Evolutionary conservation across 1,140 invertebrate genomes (phyloP).

Genomic region (Cyrtorhinus lividipennis): DNA sequence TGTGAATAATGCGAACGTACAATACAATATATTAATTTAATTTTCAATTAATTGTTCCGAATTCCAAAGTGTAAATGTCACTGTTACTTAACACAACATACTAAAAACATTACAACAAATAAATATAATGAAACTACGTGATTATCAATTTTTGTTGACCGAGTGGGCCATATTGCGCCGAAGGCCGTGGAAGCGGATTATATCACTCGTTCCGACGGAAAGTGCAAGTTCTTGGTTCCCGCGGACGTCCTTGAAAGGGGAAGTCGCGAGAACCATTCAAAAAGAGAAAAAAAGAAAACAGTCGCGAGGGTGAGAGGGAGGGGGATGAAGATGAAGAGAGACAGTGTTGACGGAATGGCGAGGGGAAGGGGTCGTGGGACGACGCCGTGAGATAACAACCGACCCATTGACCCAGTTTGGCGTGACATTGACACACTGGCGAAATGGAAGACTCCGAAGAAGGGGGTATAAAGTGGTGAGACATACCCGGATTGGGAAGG

Average conservation of each 20-base stretch:
- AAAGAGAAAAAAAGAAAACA: not conserved
- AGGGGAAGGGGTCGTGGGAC: not conserved
- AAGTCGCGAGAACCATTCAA: not conserved
- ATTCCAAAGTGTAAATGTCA: too few species aligned
- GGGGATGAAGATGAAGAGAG: too few species aligned
- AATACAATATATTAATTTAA: too few species aligned
- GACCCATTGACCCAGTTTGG: slow-evolving; percentile 7
- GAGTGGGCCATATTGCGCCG: too few species aligned
- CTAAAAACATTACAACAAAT: too few species aligned
- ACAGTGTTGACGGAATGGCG: not conserved
- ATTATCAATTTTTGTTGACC: too few species aligned
- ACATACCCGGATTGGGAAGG: too few species aligned
- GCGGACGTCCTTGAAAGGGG: not conserved
- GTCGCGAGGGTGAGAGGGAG: not conserved
- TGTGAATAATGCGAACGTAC: too few species aligned
- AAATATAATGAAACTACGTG: too few species aligned
- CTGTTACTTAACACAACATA: too few species aligned
- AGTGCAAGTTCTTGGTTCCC: not conserved
- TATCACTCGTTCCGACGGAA: not conserved
- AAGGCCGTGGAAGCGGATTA: not conserved
- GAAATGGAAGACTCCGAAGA: not conserved
- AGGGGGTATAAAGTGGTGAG: not conserved
- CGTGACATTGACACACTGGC: not conserved
- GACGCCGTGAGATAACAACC: not conserved
- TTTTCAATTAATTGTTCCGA: too few species aligned